phyloP scores from a whole-genome alignment of 2,113 vertebrate genomes.

The Epinephelus lanceolatus region DNA sequence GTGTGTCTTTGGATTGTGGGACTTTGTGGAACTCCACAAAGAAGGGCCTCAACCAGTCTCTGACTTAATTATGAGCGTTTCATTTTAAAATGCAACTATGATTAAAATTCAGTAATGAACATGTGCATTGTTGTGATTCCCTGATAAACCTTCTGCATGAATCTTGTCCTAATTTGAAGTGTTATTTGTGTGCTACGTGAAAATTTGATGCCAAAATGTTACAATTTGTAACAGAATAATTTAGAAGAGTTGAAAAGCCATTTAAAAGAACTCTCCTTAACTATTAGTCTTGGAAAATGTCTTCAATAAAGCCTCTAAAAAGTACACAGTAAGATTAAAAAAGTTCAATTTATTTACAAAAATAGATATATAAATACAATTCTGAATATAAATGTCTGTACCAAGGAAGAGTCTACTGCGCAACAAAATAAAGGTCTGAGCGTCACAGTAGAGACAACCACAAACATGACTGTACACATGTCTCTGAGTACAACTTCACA shows the following conservation, averaged over 20 bases:
- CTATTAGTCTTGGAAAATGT: background rate
- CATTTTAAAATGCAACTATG: too few relatives aligned
- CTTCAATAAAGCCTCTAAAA: background rate
- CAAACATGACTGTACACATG: background rate
- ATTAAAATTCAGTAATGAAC: too few relatives aligned
- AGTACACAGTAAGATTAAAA: background rate
- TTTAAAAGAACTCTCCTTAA: background rate
- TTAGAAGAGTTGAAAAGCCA: background rate
- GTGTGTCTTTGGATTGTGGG: too few relatives aligned
- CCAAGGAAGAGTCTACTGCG: background rate
- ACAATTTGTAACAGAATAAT: background rate
- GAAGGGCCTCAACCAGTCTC: too few relatives aligned
- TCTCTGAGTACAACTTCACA: background rate
- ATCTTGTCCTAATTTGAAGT: too few relatives aligned
- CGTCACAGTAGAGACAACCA: background rate
- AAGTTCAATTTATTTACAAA: constrained; percentile 70
- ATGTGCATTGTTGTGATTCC: too few relatives aligned
- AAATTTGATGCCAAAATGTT: background rate
- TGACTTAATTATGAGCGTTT: too few relatives aligned
- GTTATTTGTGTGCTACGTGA: background rate
- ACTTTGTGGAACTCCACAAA: too few relatives aligned
- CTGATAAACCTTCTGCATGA: background rate
- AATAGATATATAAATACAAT: constrained; percentile 63
- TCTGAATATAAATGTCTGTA: constrained; percentile 26
- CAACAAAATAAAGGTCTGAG: constrained; percentile 21